These are phyloP conservation scores for Coregonus clupeaformis DNA, from an alignment of 2,113 vertebrate species.

Conservation along the genomic window DNA sequence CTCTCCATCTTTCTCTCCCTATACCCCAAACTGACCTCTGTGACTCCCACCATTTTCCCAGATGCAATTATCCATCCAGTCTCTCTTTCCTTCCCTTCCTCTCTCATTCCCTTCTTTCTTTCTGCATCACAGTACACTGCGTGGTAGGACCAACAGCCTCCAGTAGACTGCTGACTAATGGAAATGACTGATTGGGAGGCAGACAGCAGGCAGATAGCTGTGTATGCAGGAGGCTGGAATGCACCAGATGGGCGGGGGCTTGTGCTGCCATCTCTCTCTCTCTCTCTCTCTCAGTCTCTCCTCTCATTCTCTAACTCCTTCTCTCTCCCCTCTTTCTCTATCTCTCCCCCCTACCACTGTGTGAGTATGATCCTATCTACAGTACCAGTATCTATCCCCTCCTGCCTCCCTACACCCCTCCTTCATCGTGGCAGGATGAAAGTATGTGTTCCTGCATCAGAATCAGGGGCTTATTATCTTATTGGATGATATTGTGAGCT, in stretches of 20 bases:
- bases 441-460: constrained; percentile 40
- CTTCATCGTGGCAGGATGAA: constrained; percentile 48
- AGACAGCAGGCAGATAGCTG: constrained; percentile 25
- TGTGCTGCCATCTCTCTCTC: background rate
- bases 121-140: constrained; percentile 39
- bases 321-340: background rate
- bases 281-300: no score
- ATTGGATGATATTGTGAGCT: constrained; percentile 61
- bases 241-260: constrained; percentile 4
- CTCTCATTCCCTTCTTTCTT: constrained; percentile 8
- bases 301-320: background rate
- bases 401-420: background rate
- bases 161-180: constrained; percentile 43
- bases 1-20: background rate
- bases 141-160: constrained; percentile 28
- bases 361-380: constrained; percentile 33
- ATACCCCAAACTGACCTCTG: no score
- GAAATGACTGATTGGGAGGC: constrained; percentile 51
- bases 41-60: background rate
- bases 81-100: background rate
- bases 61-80: background rate
- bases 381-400: constrained; percentile 25
- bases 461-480: constrained; percentile 64
- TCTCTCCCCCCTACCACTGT: background rate
- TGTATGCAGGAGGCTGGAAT: constrained; percentile 44